Percentiles rank a stretch among this genome's conserved stretches.
These are phyloP conservation scores for Alentia gelatinosa DNA, from an alignment of 2,888 invertebrate species.

Conservation along the genomic window DNA sequence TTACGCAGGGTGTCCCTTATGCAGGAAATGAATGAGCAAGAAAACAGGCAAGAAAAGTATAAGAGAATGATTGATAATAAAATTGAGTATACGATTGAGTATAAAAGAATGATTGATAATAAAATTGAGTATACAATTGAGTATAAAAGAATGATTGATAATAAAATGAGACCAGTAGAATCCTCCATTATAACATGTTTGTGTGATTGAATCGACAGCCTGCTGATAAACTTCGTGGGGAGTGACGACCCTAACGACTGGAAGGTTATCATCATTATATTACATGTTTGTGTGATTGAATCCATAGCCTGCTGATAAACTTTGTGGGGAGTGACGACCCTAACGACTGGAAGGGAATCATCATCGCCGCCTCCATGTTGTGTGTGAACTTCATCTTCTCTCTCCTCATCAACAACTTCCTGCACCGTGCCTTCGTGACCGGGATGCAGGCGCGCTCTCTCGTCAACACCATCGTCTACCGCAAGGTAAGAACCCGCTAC, in stretches of 20 bases:
- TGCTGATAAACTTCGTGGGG: neutral
- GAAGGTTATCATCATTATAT: neutral
- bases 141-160: neutral
- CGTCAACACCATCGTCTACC: constrained; percentile 72
- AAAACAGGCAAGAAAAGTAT: neutral
- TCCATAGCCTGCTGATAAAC: constrained; percentile 70
- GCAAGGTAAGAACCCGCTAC: constrained; percentile 67
- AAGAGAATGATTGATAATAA: neutral
- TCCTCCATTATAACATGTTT: neutral
- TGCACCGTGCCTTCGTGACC: constrained; percentile 61
- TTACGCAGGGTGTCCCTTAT: too few species aligned
- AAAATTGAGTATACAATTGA: neutral
- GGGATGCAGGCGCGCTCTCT: constrained; percentile 72
- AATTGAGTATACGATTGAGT: neutral
- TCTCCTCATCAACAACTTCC: constrained; percentile 59
- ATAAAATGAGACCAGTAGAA: neutral
- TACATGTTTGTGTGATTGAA: neutral
- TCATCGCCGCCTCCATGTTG: constrained; percentile 85
- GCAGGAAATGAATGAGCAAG: neutral
- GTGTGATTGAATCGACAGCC: neutral
- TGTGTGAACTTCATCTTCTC: constrained; percentile 52
- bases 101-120: neutral
- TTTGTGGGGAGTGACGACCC: constrained; percentile 68
- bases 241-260: neutral
- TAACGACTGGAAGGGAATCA: constrained; percentile 91